Base-by-base conservation (phyloP, 1,140 invertebrate genomes). In the Semibalanus balanoides region DNA sequence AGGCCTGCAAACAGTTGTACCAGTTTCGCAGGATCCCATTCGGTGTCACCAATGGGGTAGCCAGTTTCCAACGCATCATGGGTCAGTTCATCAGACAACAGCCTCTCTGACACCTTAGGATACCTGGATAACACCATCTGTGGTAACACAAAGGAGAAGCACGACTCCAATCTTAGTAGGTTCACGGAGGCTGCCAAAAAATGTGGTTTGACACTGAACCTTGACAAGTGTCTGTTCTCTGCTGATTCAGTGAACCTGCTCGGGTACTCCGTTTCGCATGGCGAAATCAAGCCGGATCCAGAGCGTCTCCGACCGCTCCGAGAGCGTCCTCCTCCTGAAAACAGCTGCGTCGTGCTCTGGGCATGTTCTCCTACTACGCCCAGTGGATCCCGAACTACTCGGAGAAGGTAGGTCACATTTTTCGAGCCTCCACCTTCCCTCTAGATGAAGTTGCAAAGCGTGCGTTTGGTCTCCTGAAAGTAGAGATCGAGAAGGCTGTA, bases 11-110 rank as follows among this genome's bases (percentile, higher is more conserved):
- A 30, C 73, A 75, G 30, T 74, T 78, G 22, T 78, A 76, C 31
- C 76, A 77, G 71, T 79, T 76, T 74, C 78, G 72, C 73, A 76
- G 76, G 28, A 78, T 81, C 64, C 79, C 79, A n/a, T 82, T 79
- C 77, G 80, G 81, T 19, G 73, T 82, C 0, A 79, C 77, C n/a
- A 79, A 80, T 78, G 75, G 76, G 29, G 78, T 79, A 28, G 75
- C 74, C 30, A 72, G 51, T 43, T 80, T 78, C 51, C 79, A 80
- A 30, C 22, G 77, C 27, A 29, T 30, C 30, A 77, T 79, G 73
- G 75, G 77, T 70, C 75, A 78, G 40, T 43, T 80, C 29, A 76
- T 80, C 35, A 74, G 69, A 9, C 77, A 80, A 74, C 64, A 73
- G 76, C 31, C 51, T 80, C n/a, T 76, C 71, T 25, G 76, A 74